Conservation (phyloP, 2,888 invertebrate species). For the Allacma fusca region DNA sequence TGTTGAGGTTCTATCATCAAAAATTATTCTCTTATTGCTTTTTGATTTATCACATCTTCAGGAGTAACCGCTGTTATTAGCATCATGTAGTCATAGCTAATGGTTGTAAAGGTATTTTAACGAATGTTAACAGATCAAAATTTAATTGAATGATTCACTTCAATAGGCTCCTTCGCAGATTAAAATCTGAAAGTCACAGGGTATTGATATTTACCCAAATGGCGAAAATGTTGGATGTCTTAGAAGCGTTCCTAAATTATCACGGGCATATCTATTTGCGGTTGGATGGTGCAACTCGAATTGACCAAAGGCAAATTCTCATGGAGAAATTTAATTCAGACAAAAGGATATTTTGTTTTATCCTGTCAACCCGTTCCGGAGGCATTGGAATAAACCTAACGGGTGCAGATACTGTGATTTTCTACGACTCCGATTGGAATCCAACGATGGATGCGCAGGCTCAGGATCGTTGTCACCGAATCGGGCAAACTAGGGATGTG, state of each 20-base stretch:
- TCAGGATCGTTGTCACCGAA: conserved; percentile 96
- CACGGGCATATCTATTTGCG: conserved; percentile 96
- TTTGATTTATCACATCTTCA: too few relatives aligned
- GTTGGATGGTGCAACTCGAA: conserved; percentile 93
- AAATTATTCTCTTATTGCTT: too few relatives aligned
- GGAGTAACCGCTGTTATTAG: too few relatives aligned
- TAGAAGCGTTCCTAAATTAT: conserved; percentile 95
- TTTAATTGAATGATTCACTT: neutral
- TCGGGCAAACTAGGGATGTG: conserved; percentile 98
- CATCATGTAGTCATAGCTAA: too few relatives aligned
- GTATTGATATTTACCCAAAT: conserved; percentile 99
- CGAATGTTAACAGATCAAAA: too few relatives aligned
- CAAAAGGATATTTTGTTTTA: conserved; percentile 93
- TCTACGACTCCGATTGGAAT: conserved; percentile 99
- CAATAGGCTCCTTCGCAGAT: conserved; percentile 74
- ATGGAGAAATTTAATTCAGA: conserved; percentile 99
- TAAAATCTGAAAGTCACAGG: conserved; percentile 86
- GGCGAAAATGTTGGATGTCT: conserved; percentile 98
- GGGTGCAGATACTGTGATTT: conserved; percentile 98
- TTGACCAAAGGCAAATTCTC: conserved; percentile 91
- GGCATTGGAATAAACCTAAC: conserved; percentile 98
- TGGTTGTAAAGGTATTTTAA: too few relatives aligned
- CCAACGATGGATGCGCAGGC: conserved; percentile 99
- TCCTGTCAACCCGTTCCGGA: conserved; percentile 95
- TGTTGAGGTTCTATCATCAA: too few relatives aligned